phyloP scores from a whole-genome alignment of 53 echinoderm and acorn worm genomes.

The Echinometra lucunter region DNA sequence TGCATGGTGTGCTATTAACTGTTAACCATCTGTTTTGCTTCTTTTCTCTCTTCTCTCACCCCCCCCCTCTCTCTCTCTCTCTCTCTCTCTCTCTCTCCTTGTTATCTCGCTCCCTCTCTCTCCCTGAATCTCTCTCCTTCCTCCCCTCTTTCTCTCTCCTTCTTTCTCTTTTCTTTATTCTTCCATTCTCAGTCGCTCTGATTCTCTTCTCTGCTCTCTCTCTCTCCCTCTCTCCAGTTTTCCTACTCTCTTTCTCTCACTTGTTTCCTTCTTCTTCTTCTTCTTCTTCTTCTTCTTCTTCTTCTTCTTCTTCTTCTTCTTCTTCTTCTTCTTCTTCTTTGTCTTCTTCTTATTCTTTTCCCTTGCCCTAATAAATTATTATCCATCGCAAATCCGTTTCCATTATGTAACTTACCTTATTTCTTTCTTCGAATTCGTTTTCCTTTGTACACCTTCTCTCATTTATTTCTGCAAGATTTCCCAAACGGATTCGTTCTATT shows the following conservation, averaged over 20 bases:
- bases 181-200: too few species aligned
- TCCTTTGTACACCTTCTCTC: not conserved
- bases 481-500: too few species aligned
- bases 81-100: not conserved
- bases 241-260: not conserved
- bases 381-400: not conserved
- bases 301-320: too few species aligned
- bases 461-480: too few species aligned
- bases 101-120: not conserved
- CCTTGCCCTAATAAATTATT: not conserved
- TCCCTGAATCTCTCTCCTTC: not conserved
- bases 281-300: too few species aligned
- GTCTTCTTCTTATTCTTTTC: not conserved
- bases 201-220: not conserved
- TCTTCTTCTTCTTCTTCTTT: not conserved
- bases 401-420: too few species aligned
- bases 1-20: too few species aligned
- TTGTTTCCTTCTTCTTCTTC: not conserved
- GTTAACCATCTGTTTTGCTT: slow-evolving; percentile 34
- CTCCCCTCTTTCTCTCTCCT: not conserved
- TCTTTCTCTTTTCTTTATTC: not conserved
- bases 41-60: not conserved
- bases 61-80: not conserved
- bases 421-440: not conserved
- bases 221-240: not conserved